A percentile compares a stretch with the other conserved stretches of the same genome.
These are phyloP conservation scores for Malurus elegans DNA, from an alignment of 2,113 vertebrate genomes.

Conservation along the genomic window DNA sequence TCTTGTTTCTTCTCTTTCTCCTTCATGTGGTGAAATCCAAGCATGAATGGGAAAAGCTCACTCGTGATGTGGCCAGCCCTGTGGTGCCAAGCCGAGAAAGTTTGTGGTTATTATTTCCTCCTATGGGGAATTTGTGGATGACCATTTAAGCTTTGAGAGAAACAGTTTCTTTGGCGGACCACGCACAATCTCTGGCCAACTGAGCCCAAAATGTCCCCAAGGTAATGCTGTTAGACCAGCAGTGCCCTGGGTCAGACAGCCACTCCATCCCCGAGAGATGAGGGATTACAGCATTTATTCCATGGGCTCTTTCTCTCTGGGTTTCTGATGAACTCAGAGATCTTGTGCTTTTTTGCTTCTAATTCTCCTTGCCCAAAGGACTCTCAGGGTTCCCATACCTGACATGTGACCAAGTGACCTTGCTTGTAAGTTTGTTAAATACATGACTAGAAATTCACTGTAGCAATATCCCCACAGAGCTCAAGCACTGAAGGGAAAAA, in stretches of 20 bases:
- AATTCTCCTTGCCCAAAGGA: not conserved
- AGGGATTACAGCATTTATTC: not conserved
- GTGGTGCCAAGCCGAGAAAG: not conserved
- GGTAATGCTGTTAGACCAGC: not conserved
- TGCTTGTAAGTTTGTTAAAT: not conserved
- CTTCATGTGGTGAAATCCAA: slow-evolving; percentile 18
- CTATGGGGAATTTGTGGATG: slow-evolving; percentile 29
- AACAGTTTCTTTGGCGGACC: not conserved
- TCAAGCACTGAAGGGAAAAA: not conserved
- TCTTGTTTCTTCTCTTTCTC: not conserved
- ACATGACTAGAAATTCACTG: not conserved
- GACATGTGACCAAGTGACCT: not conserved
- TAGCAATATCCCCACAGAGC: slow-evolving; percentile 31
- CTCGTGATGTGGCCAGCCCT: not conserved
- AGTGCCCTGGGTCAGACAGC: not conserved
- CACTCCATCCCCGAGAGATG: not conserved
- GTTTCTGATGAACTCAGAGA: not conserved
- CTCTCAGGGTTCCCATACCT: rapidly evolving
- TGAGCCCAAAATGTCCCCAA: not conserved
- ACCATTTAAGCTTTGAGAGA: not conserved
- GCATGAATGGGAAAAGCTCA: slow-evolving; percentile 36
- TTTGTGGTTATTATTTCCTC: slow-evolving; percentile 41
- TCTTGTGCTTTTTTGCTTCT: not conserved
- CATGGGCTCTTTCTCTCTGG: not conserved
- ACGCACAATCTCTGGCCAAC: not conserved